These are phyloP conservation scores for Crenichthys baileyi DNA, from an alignment of 2,797 vertebrate genomes.

Conservation along the genomic window DNA sequence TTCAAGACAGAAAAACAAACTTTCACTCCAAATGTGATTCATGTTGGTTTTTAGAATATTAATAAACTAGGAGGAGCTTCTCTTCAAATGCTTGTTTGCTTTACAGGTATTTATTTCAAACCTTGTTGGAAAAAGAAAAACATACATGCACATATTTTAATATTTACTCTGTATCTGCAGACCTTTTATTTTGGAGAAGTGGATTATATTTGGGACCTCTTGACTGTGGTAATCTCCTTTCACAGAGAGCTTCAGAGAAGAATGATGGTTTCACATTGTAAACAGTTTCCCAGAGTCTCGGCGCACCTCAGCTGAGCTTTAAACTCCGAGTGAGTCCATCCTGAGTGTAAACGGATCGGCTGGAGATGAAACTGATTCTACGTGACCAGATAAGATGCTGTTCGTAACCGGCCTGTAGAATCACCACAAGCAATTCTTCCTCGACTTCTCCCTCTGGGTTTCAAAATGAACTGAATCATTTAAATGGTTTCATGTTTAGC, in stretches of 20 bases:
- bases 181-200: slow-evolving; percentile 47
- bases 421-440: slow-evolving; percentile 37
- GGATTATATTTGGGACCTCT: slow-evolving; percentile 57
- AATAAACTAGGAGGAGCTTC: slow-evolving; percentile 29
- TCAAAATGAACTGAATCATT: slow-evolving; percentile 69
- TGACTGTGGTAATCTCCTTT: slow-evolving; percentile 52
- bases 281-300: background rate
- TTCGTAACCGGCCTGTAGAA: slow-evolving; percentile 43
- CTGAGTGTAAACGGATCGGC: slow-evolving; percentile 69
- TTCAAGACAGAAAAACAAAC: slow-evolving; percentile 49
- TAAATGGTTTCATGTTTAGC: slow-evolving; percentile 77
- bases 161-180: slow-evolving; percentile 57
- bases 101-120: slow-evolving; percentile 80
- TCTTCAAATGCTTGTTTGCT: slow-evolving; percentile 60
- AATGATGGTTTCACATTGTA: background rate
- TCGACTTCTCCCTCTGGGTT: slow-evolving; percentile 56
- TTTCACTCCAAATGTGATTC: slow-evolving; percentile 62
- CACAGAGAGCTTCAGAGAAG: slow-evolving; percentile 9
- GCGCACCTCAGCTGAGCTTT: slow-evolving; percentile 38
- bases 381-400: slow-evolving; percentile 47
- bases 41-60: slow-evolving; percentile 56
- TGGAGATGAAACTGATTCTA: slow-evolving; percentile 50
- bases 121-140: slow-evolving; percentile 43
- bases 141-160: slow-evolving; percentile 65
- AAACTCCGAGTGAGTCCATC: slow-evolving; percentile 66